These are phyloP conservation scores for Leptinotarsa haldemani DNA, from an alignment of 2,888 invertebrate genomes.

Conservation along the genomic window DNA sequence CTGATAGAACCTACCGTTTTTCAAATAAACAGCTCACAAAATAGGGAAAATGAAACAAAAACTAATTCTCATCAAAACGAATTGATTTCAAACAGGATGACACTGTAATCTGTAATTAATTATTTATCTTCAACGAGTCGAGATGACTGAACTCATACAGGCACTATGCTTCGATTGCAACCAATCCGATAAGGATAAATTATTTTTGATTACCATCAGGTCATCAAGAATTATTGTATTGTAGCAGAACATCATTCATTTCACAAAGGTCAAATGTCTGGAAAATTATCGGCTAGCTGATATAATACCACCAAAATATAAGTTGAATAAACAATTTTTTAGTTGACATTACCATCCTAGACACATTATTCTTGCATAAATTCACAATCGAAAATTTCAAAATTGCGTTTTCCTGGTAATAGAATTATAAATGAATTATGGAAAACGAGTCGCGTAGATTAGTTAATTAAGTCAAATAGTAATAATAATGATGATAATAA, in stretches of 20 bases:
- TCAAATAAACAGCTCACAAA: not conserved
- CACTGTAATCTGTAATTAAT: not conserved
- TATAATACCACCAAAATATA: not conserved
- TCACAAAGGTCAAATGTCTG: constrained; percentile 1
- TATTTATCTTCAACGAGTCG: not conserved
- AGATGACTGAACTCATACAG: constrained; percentile 2
- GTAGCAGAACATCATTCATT: constrained; percentile 1
- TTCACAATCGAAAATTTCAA: no score
- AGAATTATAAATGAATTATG: no score
- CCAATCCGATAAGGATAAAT: not conserved
- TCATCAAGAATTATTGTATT: not conserved
- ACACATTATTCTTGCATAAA: no score
- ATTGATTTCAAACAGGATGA: not conserved
- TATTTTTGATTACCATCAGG: not conserved
- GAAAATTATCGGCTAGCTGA: not conserved
- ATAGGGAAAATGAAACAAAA: not conserved
- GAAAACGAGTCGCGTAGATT: no score
- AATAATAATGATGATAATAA: no score
- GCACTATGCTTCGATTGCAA: constrained; percentile 12
- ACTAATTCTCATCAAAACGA: not conserved
- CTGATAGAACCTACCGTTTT: no score
- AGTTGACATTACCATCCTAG: not conserved
- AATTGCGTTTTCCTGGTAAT: no score
- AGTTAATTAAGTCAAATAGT: no score
- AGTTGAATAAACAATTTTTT: not conserved